Base-by-base conservation (phyloP, 1,140 invertebrate species). In the Lethrus apterus region DNA sequence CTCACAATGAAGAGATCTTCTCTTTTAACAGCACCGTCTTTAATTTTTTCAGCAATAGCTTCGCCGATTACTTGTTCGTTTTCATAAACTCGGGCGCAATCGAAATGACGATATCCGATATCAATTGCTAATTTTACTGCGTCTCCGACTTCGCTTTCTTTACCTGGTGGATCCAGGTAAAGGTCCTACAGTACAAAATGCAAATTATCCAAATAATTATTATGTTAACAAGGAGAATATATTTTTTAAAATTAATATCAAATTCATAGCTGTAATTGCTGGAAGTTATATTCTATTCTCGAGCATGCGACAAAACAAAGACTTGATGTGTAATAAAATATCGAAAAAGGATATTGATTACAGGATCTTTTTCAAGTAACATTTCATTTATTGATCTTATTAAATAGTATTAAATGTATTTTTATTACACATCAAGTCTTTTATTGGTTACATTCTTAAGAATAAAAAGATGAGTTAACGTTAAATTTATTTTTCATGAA, bases 11-110 rank as follows among this genome's bases (percentile, higher is more conserved):
- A 46, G 4, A 95, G 52, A 32, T 95, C 89, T 55, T 91, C 81
- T 49, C 91, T 72, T 53, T 77, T 81, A n/a, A 89, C 73, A 2
- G 69, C 72, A 3, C 84, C 85, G 47, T 87, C 77, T 0, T 70
- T 62, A 36, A 94, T 79, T 58, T 86, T 81, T 13, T 79, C 70
- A 18, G 77, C 73, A 1, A 94, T 65, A 1, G 81, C 89, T 40
- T 65, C 61, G 0, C 89, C 90, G 34, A 94, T 78, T 65, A 89
- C 83, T 14, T 68, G 60, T 64, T 94, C 90, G 52, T 89, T 93
- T 46, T 72, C 67, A 63, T 93, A 94, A 55, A 80, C 74, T 26
- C 72, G 72, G 29, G 90, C 91, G 59, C 86, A 89, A 60, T 86
- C 83, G 42, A 87, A 77, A 50, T 80, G 77, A 4, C 81, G 70